Conservation (phyloP, 2,888 invertebrate genomes). For the Lasius platythorax region DNA sequence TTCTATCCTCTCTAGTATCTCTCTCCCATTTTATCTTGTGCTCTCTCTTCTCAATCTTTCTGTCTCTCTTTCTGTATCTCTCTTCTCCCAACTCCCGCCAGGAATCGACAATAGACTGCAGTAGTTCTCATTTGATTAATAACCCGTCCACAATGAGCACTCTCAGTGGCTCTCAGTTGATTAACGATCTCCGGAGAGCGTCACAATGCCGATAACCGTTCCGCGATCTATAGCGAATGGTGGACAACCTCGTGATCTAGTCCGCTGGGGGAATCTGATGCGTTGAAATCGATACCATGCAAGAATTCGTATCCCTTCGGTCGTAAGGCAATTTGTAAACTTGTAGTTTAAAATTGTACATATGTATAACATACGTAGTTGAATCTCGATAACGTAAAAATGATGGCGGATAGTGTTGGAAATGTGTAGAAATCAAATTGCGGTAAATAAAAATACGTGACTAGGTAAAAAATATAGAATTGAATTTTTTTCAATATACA, state of each 20-base stretch:
- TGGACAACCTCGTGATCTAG: conserved; percentile 58
- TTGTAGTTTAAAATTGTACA: not conserved
- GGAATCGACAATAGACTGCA: conserved; percentile 83
- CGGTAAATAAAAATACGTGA: not conserved
- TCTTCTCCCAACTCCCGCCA: conserved; percentile 77
- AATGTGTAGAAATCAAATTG: not conserved
- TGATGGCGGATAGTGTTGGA: not conserved
- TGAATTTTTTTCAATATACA: not conserved
- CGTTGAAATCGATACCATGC: conserved; percentile 52
- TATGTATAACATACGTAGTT: not conserved
- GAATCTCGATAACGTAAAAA: not conserved
- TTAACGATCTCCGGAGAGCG: conserved; percentile 81
- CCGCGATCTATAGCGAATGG: conserved; percentile 60
- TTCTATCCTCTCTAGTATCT: conserved; percentile 71
- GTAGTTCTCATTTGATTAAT: conserved; percentile 86
- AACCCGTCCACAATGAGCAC: conserved; percentile 84
- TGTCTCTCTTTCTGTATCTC: not conserved
- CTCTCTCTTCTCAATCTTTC: conserved; percentile 59
- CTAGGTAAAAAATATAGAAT: not conserved
- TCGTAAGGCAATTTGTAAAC: conserved; percentile 18
- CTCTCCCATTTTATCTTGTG: conserved; percentile 30
- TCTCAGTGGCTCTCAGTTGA: conserved; percentile 85
- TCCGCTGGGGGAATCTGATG: conserved; percentile 41
- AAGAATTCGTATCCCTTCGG: conserved; percentile 1
- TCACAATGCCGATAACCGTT: conserved; percentile 76